Percentiles rank a stretch among this genome's conserved stretches.
These are phyloP conservation scores for Lynx canadensis DNA, from an alignment of 2,113 vertebrate genomes.

Conservation along the genomic window DNA sequence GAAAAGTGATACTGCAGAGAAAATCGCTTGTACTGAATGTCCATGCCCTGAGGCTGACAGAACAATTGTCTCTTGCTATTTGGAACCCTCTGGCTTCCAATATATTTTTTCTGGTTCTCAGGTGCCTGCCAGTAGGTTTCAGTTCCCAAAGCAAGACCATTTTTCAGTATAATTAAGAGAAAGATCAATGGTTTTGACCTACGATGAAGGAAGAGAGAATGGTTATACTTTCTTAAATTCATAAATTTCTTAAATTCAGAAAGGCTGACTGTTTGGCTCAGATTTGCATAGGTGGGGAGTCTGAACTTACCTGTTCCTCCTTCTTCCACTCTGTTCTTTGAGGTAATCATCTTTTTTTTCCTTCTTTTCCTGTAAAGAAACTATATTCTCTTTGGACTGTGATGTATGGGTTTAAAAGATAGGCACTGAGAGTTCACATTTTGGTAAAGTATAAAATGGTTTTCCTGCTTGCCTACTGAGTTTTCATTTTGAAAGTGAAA, in stretches of 20 bases:
- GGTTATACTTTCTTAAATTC: background rate
- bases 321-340: background rate
- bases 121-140: background rate
- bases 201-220: background rate
- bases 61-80: background rate
- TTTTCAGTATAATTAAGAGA: background rate
- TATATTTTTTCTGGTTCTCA: background rate
- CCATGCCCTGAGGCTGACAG: background rate
- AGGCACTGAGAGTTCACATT: background rate
- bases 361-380: background rate
- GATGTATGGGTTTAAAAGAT: background rate
- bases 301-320: background rate
- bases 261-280: background rate
- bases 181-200: background rate
- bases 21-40: background rate
- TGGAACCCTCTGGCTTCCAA: background rate
- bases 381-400: background rate
- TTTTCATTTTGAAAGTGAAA: conserved; percentile 17
- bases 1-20: background rate
- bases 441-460: background rate
- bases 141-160: background rate
- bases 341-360: background rate
- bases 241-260: background rate
- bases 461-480: background rate
- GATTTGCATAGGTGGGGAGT: background rate